Evolutionary conservation across 2,888 invertebrate genomes (phyloP), one percentile per base, ranked within the genome.

Genomic region (Pocota personata): DNA sequence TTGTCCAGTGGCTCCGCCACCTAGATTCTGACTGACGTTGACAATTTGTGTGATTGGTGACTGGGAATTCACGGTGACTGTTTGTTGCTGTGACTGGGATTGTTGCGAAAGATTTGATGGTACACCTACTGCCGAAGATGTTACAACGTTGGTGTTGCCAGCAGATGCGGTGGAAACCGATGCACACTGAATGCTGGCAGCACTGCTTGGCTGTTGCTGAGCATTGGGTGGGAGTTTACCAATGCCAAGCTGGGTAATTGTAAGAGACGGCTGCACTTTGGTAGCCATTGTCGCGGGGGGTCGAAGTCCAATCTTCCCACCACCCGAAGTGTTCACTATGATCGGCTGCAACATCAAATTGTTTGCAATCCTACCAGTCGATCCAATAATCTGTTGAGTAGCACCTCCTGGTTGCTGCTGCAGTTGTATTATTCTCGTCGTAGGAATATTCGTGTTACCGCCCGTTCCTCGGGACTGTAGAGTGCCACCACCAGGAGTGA

Each of bases 261-360:
- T 92, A 37, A 92, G 84, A 14, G 92, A 92, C 0, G 92, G 92
- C 87, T 92, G 92, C 4, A 91, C 91, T 88, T 92, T 92, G 5
- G 92, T 88, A n/a, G 91, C 89, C 89, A 92, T 92, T n/a, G 92
- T 90, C 2, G 91, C 90, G 2, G 92, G 91, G 1, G 91, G 91
- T 46, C 92, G 90, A 46, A 92, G 89, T 12, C 92, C 92, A 77
- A 92, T 90, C 87, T 92, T 92, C 0, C 89, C 88, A 12, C 89
- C 88, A 7, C 88, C 88, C 1, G 90, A 88, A 10, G 92, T 89
- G 87, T 92, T 92, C 78, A 93, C 91, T 16, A 92, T 90, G 37
- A 93, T 91, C 2, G 93, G 93, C 75, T 92, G 92, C 14, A 92
- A 69, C 92, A 93, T 92, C 3, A 92, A 89, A 88, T 92, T 92